Conservation (phyloP, 2,113 vertebrate species). For the Okapia johnstoni region DNA sequence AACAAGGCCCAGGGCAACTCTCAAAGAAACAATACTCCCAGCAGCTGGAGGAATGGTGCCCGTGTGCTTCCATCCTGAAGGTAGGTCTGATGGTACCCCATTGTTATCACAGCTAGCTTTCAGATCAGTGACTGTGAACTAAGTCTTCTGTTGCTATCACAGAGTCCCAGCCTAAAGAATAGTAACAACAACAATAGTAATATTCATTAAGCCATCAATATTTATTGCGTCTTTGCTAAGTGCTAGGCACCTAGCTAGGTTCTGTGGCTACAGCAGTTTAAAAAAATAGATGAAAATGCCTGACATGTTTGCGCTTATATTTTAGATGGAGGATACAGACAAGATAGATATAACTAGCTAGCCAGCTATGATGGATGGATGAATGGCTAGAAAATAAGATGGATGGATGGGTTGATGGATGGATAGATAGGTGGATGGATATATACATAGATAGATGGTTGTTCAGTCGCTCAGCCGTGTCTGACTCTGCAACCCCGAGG, state of each 20-base stretch:
- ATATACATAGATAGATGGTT: rapidly evolving
- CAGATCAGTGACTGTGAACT: background rate
- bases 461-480: background rate
- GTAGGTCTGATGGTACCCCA: background rate
- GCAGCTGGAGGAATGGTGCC: background rate
- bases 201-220: background rate
- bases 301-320: background rate
- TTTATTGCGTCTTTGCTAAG: background rate
- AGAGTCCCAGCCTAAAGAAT: background rate
- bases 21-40: background rate
- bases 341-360: background rate
- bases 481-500: background rate
- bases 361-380: background rate
- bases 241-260: background rate
- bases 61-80: background rate
- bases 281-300: background rate
- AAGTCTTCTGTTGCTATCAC: background rate
- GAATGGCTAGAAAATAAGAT: background rate
- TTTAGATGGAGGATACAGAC: background rate
- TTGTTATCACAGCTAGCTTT: background rate
- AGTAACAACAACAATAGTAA: background rate
- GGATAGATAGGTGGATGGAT: too few relatives aligned
- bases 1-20: background rate
- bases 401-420: background rate
- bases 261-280: background rate